Evolutionary conservation across 2,113 vertebrate species (phyloP).

Genomic region (Neodontobutis hainanensis): DNA sequence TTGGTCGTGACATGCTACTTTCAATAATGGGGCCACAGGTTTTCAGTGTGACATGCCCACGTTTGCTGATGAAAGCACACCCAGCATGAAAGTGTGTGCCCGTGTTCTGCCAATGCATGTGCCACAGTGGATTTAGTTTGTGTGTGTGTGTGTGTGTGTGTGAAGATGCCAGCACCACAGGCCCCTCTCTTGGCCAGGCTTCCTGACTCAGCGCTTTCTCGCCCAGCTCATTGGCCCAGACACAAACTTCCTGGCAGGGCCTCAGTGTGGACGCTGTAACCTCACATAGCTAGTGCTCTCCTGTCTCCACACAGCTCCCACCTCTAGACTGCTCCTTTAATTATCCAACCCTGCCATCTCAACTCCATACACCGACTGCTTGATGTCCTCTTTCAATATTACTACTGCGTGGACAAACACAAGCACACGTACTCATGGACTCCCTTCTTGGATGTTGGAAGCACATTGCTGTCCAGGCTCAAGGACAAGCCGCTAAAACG

Average conservation of each 20-base stretch:
- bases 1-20: too few species aligned
- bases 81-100: conserved; percentile 18
- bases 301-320: neutral
- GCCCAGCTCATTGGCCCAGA: conserved; percentile 66
- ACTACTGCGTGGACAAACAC: conserved; percentile 3
- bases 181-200: conserved; percentile 65
- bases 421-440: neutral
- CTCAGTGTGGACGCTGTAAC: conserved; percentile 55
- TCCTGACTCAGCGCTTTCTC: conserved; percentile 77
- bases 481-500: conserved; percentile 16
- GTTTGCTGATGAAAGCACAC: conserved; percentile 28
- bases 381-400: conserved; percentile 51
- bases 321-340: conserved; percentile 51
- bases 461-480: conserved; percentile 18
- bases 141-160: conserved; percentile 50
- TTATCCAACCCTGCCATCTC: conserved; percentile 52
- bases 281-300: conserved; percentile 29
- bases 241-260: conserved; percentile 71
- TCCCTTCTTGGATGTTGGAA: conserved; percentile 15
- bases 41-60: conserved; percentile 24
- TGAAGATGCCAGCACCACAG: conserved; percentile 70
- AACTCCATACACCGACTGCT: conserved; percentile 20
- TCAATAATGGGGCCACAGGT: conserved; percentile 34
- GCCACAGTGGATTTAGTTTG: conserved; percentile 26
- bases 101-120: conserved; percentile 12